These are phyloP conservation scores for Gryllus bimaculatus DNA, from an alignment of 1,140 invertebrate genomes.

Conservation along the genomic window DNA sequence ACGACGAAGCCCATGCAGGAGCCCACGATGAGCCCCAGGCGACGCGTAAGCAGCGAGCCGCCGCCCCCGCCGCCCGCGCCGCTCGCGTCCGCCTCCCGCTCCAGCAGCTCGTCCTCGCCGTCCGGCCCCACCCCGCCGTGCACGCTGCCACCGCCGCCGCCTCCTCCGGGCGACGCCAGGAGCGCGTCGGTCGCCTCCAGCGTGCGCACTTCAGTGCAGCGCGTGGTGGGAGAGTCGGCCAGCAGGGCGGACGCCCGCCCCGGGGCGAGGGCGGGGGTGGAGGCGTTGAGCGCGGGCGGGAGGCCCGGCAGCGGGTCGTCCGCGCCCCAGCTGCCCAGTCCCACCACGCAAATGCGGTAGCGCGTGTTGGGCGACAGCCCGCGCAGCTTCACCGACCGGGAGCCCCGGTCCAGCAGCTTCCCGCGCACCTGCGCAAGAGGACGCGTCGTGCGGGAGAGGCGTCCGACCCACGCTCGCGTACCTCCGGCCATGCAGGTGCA, in stretches of 20 bases:
- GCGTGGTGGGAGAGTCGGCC: slow-evolving; percentile 60
- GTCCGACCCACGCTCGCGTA: background rate
- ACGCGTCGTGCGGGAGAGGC: background rate
- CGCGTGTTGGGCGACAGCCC: slow-evolving; percentile 63
- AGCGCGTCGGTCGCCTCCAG: slow-evolving; percentile 13
- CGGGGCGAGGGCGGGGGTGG: background rate
- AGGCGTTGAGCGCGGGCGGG: slow-evolving; percentile 4
- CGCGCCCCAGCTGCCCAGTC: slow-evolving; percentile 55
- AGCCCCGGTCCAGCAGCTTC: slow-evolving; percentile 54
- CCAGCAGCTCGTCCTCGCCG: slow-evolving; percentile 59
- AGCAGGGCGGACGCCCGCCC: slow-evolving; percentile 34
- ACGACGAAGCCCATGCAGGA: slow-evolving; percentile 76
- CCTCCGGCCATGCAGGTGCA: background rate
- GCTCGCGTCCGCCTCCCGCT: slow-evolving; percentile 31
- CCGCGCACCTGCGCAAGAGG: slow-evolving; percentile 44
- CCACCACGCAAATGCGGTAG: slow-evolving; percentile 77
- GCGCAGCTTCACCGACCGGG: slow-evolving; percentile 59
- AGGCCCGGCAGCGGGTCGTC: background rate
- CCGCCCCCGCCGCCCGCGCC: slow-evolving; percentile 53
- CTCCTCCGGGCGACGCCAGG: slow-evolving; percentile 38
- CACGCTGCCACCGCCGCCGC: slow-evolving; percentile 34
- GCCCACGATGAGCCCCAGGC: slow-evolving; percentile 73
- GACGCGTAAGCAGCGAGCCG: slow-evolving; percentile 55
- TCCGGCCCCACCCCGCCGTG: slow-evolving; percentile 55
- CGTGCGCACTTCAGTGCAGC: slow-evolving; percentile 56